Evolutionary conservation across 2,113 vertebrate species (phyloP).

Genomic region (Axis porcinus): DNA sequence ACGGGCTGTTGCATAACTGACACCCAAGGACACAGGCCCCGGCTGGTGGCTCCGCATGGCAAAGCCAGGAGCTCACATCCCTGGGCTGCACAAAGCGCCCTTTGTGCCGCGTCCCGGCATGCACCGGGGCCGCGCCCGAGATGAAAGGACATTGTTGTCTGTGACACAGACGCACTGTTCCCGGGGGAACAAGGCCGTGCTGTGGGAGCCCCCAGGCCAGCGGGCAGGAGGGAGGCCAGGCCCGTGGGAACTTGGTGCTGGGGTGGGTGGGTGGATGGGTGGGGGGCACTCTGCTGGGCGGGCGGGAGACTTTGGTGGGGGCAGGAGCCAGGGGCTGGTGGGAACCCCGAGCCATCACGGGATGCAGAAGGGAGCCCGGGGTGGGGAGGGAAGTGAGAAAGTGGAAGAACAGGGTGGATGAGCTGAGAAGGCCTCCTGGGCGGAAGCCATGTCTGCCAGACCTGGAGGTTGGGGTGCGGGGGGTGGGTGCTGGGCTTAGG

Average conservation of each 20-base stretch:
- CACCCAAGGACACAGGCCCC: slow-evolving; percentile 78
- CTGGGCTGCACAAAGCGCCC: slow-evolving; percentile 75
- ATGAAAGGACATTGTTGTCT: slow-evolving; percentile 82
- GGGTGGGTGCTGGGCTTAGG: not conserved
- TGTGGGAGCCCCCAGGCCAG: slow-evolving; percentile 37
- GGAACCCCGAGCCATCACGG: not conserved
- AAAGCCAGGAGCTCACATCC: slow-evolving; percentile 78
- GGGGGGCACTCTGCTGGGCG: not conserved
- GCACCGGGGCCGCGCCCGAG: slow-evolving; percentile 71
- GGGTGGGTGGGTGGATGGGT: not conserved
- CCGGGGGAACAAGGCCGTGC: slow-evolving; percentile 67
- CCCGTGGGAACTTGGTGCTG: slow-evolving; percentile 32
- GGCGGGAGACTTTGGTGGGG: not conserved
- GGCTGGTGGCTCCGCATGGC: slow-evolving; percentile 65
- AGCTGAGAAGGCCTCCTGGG: not conserved
- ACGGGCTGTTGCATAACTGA: slow-evolving; percentile 72
- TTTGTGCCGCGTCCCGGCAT: slow-evolving; percentile 78
- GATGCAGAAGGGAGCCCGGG: too few species aligned
- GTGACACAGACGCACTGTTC: slow-evolving; percentile 71
- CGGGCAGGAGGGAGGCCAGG: not conserved
- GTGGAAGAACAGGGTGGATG: not conserved
- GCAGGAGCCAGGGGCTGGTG: not conserved
- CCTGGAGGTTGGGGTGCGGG: not conserved
- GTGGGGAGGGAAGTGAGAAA: not conserved
- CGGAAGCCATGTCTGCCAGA: not conserved